Evolutionary conservation across 2,888 invertebrate species (phyloP).

Genomic region (Nephrotoma flavescens): DNA sequence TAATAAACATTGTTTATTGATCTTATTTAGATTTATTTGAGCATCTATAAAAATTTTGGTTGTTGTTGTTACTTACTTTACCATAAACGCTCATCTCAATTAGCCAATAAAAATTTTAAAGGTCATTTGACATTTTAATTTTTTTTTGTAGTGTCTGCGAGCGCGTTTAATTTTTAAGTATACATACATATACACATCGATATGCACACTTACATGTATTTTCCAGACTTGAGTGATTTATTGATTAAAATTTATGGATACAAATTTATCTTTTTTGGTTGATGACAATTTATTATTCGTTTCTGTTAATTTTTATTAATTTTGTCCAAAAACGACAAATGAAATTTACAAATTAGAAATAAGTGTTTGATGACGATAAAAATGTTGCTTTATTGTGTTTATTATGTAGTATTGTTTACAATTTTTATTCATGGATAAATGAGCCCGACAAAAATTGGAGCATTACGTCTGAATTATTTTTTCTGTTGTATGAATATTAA

Average conservation of each 20-base stretch:
- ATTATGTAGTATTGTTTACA: neutral
- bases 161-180: neutral
- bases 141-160: neutral
- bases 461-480: neutral
- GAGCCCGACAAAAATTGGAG: neutral
- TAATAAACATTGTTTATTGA: neutral
- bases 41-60: neutral
- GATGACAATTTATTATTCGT: neutral
- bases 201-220: neutral
- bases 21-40: neutral
- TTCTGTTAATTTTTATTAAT: neutral
- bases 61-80: neutral
- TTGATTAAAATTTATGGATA: neutral
- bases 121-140: neutral
- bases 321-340: neutral
- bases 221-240: neutral
- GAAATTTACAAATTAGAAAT: neutral
- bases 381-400: neutral
- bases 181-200: neutral
- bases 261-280: neutral
- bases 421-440: neutral
- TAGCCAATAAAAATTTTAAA: neutral
- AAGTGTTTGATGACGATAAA: neutral
- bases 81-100: neutral
- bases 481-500: neutral